These are phyloP conservation scores for Chaetodon auriga DNA, from an alignment of 2,113 vertebrate species.

Conservation along the genomic window DNA sequence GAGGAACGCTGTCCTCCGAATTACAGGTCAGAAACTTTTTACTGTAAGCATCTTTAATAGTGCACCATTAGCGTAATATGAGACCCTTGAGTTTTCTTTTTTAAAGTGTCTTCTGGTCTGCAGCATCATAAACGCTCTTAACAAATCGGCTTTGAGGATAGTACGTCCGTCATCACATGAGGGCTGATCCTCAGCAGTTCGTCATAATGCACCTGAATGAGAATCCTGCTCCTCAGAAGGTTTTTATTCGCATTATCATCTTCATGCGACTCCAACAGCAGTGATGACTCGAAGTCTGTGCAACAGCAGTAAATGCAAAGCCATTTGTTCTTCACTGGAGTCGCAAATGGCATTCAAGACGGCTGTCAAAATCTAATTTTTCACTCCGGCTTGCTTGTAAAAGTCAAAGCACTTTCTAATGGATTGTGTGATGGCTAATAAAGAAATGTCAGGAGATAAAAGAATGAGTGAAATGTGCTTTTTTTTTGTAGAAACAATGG, in stretches of 20 bases:
- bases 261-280: not conserved
- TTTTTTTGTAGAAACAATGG: too few species aligned
- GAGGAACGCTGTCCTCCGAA: not conserved
- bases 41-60: not conserved
- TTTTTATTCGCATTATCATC: too few species aligned
- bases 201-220: not conserved
- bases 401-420: conserved; percentile 41
- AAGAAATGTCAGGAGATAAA: conserved; percentile 9
- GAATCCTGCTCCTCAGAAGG: too few species aligned
- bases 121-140: not conserved
- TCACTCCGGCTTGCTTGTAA: conserved; percentile 25
- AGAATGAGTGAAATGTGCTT: conserved; percentile 15
- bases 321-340: not conserved
- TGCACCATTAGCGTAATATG: not conserved
- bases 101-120: not conserved
- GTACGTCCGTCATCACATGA: too few species aligned
- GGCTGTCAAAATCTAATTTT: conserved; percentile 9
- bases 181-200: not conserved
- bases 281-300: conserved; percentile 14
- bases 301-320: not conserved
- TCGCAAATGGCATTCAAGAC: not conserved
- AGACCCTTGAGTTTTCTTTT: not conserved
- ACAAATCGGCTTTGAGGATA: not conserved
- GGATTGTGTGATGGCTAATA: conserved; percentile 1
- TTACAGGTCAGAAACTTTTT: not conserved